A percentile compares a stretch with the other conserved stretches of the same genome.
These are phyloP conservation scores for Spodoptera picta DNA, from an alignment of 2,888 invertebrate genomes.

Conservation along the genomic window DNA sequence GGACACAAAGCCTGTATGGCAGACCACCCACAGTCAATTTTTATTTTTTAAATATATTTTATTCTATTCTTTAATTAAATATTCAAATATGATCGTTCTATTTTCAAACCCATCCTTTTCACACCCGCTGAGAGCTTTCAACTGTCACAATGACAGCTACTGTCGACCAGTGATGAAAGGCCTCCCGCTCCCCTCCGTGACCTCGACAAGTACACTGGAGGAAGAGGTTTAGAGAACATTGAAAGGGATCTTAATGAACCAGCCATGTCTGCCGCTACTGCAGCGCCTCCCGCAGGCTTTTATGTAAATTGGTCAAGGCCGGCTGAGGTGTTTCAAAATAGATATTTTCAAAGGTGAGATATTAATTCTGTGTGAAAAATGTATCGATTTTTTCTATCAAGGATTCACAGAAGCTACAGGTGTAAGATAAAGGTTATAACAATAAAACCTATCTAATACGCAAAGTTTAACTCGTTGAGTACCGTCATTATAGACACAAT, in stretches of 20 bases:
- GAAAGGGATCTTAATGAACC: constrained; percentile 57
- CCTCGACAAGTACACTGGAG: constrained; percentile 27
- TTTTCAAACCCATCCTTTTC: constrained; percentile 59
- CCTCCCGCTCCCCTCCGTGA: constrained; percentile 27
- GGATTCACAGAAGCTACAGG: constrained; percentile 17
- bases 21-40: constrained; percentile 29
- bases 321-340: constrained; percentile 57
- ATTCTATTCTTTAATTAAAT: constrained; percentile 43
- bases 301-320: constrained; percentile 74
- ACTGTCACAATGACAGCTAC: constrained; percentile 72
- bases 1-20: constrained; percentile 26
- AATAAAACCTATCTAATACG: neutral
- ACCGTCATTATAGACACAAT: too few species aligned
- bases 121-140: constrained; percentile 67
- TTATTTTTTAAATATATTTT: constrained; percentile 44
- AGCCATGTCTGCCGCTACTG: constrained; percentile 65
- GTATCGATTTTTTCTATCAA: constrained; percentile 1
- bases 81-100: constrained; percentile 55
- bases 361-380: constrained; percentile 33
- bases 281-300: constrained; percentile 72
- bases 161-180: constrained; percentile 55
- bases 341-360: constrained; percentile 38
- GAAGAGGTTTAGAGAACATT: constrained; percentile 28
- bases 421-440: constrained; percentile 3
- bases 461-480: too few species aligned